phyloP scores from a whole-genome alignment of 1,140 invertebrate species.

The Tetramorium parvispinum region DNA sequence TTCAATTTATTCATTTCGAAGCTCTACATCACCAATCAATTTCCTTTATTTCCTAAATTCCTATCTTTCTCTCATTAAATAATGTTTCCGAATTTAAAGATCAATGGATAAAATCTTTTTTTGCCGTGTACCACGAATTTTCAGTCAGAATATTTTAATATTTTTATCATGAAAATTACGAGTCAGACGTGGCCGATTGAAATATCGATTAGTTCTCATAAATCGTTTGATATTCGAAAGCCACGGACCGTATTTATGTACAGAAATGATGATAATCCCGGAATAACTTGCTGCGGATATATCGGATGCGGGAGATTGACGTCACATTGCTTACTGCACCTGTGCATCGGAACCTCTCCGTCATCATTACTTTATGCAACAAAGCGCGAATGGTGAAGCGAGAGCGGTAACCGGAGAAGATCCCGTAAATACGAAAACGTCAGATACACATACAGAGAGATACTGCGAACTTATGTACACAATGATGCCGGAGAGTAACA shows the following conservation, averaged over 20 bases:
- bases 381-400: conserved; percentile 26
- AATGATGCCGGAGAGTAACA: background rate
- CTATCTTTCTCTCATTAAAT: background rate
- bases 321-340: conserved; percentile 8
- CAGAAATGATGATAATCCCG: conserved; percentile 21
- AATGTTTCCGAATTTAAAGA: background rate
- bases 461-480: too few species aligned
- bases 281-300: conserved; percentile 17
- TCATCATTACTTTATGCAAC: conserved; percentile 55
- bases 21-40: background rate
- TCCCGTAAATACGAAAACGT: conserved; percentile 32
- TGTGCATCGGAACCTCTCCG: conserved; percentile 38
- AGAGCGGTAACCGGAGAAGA: conserved; percentile 7
- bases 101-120: background rate
- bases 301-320: conserved; percentile 32
- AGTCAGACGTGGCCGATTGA: background rate
- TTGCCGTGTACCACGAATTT: background rate
- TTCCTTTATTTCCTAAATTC: background rate
- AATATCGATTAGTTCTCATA: background rate
- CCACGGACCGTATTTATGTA: background rate
- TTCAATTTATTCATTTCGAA: background rate
- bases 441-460: background rate
- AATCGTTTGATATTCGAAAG: background rate
- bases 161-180: background rate
- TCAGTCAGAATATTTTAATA: background rate